Percentiles rank a stretch among this genome's conserved stretches.
Conservation (phyloP, 2,888 invertebrate species). For the Crepidodera aurea region DNA sequence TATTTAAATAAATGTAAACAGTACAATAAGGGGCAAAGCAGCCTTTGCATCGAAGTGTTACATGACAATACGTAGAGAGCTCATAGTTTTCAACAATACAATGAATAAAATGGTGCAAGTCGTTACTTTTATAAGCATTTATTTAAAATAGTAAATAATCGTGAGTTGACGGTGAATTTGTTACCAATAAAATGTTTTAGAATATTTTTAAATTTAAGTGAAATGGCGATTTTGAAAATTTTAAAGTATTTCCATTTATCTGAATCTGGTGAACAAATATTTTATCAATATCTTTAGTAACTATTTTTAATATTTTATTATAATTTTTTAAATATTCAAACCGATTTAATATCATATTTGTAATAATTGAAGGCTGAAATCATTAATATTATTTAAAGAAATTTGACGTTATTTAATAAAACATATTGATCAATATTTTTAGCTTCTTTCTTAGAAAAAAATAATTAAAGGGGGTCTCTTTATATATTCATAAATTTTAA, state of each 20-base stretch:
- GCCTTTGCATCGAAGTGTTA: conserved; percentile 60
- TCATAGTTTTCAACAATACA: conserved; percentile 60
- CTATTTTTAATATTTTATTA: too few relatives aligned
- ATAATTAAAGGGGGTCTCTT: too few relatives aligned
- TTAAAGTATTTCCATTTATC: background rate
- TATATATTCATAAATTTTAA: too few relatives aligned
- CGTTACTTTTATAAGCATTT: conserved; percentile 61
- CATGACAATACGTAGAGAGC: conserved; percentile 63
- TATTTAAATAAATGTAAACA: conserved; percentile 47
- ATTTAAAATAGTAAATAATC: conserved; percentile 50
- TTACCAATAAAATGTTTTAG: conserved; percentile 52
- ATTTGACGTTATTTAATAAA: too few relatives aligned
- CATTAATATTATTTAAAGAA: too few relatives aligned
- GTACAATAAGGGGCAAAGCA: conserved; percentile 57
- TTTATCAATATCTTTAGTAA: too few relatives aligned
- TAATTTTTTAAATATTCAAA: too few relatives aligned
- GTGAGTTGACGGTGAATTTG: conserved; percentile 58
- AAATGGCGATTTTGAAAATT: conserved; percentile 24
- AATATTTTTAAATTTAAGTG: conserved; percentile 29
- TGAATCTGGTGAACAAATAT: too few relatives aligned
- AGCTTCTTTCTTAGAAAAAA: too few relatives aligned
- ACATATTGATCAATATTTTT: too few relatives aligned
- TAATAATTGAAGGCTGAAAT: too few relatives aligned
- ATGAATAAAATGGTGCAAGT: conserved; percentile 63
- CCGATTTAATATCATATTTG: too few relatives aligned